Conservation (phyloP, 1,140 invertebrate species). For the Eurosta solidaginis region DNA sequence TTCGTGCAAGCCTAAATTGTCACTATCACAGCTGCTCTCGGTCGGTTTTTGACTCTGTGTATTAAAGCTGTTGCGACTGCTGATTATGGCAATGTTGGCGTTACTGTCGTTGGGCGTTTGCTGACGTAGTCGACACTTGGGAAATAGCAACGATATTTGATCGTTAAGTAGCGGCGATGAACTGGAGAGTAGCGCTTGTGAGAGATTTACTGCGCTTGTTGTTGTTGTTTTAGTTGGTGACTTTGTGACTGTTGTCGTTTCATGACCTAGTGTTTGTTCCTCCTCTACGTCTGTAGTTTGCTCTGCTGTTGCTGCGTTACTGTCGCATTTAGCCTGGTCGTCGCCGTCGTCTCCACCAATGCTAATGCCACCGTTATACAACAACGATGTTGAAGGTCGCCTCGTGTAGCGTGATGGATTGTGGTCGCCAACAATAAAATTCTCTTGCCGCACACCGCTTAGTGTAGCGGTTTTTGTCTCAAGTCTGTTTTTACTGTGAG, state of each 20-base stretch:
- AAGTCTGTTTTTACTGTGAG: slow-evolving; percentile 31
- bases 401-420: slow-evolving; percentile 29
- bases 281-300: slow-evolving; percentile 31
- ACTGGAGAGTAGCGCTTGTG: slow-evolving; percentile 59
- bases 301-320: neutral
- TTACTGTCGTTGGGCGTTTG: slow-evolving; percentile 33
- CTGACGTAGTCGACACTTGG: slow-evolving; percentile 74
- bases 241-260: slow-evolving; percentile 28
- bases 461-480: slow-evolving; percentile 34
- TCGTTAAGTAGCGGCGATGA: slow-evolving; percentile 64
- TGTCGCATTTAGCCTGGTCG: neutral
- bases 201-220: slow-evolving; percentile 44
- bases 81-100: slow-evolving; percentile 41
- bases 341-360: neutral
- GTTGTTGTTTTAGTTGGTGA: slow-evolving; percentile 37
- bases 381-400: slow-evolving; percentile 34
- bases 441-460: neutral
- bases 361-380: neutral
- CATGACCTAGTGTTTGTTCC: slow-evolving; percentile 13
- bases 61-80: slow-evolving; percentile 30
- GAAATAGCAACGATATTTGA: slow-evolving; percentile 80
- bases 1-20: neutral
- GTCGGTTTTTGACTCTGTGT: slow-evolving; percentile 10
- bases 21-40: neutral
- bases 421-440: neutral